These are phyloP conservation scores for Peromyscus maniculatus DNA, from an alignment of 2,113 vertebrate genomes.

Conservation along the genomic window DNA sequence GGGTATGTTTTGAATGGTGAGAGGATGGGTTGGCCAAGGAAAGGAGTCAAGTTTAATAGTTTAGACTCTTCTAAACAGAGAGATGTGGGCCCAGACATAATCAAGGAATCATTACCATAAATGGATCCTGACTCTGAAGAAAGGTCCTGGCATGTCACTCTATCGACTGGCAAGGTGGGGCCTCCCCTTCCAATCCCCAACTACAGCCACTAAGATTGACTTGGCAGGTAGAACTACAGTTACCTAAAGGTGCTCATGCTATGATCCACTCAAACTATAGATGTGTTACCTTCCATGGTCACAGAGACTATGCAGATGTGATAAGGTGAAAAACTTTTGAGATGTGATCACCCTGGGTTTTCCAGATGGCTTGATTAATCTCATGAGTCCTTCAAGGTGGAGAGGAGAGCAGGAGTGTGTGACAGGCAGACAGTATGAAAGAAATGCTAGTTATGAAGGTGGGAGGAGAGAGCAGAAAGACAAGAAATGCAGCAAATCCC, in stretches of 20 bases:
- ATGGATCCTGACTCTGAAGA: background rate
- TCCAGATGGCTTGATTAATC: background rate
- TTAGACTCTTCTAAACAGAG: background rate
- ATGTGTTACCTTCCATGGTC: background rate
- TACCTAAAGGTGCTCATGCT: background rate
- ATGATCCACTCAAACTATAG: background rate
- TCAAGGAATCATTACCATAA: background rate
- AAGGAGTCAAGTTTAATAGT: background rate
- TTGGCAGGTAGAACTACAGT: background rate
- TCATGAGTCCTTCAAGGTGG: background rate
- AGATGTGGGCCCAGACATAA: background rate
- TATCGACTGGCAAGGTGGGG: background rate
- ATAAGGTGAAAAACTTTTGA: background rate
- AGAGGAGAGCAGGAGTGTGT: background rate
- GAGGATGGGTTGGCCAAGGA: background rate
- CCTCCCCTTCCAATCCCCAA: too few species aligned
- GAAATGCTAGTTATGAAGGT: background rate
- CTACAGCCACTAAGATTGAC: background rate
- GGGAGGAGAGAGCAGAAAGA: too few species aligned
- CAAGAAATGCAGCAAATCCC: background rate
- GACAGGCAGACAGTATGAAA: background rate
- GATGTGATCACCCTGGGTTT: background rate
- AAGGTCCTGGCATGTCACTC: background rate
- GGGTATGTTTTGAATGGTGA: background rate
- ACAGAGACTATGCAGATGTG: background rate